Conservation (phyloP, 2,113 vertebrate genomes). For the Naja naja region DNA sequence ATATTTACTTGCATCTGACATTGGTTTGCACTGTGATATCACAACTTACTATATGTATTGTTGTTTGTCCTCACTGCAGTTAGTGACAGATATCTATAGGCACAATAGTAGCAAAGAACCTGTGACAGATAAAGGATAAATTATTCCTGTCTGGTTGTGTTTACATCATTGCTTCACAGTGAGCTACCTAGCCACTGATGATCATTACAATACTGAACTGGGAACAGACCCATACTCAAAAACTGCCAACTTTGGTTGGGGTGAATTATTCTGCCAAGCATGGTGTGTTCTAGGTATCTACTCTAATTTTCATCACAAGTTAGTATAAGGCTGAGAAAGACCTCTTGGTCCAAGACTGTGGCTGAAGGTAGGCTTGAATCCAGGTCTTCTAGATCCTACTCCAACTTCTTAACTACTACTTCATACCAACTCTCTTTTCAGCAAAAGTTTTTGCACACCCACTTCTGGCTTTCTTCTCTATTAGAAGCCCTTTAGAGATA, state of each 20-base stretch:
- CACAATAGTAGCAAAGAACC: not conserved
- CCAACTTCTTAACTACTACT: not conserved
- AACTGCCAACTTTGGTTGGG: not conserved
- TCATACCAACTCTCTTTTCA: not conserved
- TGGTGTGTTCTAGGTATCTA: not conserved
- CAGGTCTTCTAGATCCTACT: not conserved
- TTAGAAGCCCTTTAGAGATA: not conserved
- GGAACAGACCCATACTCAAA: not conserved
- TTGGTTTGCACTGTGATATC: not conserved
- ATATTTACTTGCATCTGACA: not conserved
- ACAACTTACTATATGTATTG: not conserved
- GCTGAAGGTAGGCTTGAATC: not conserved
- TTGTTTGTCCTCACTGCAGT: not conserved
- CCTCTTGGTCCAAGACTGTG: not conserved
- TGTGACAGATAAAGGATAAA: not conserved
- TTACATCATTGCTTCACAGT: not conserved
- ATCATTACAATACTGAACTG: not conserved
- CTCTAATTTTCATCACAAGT: not conserved
- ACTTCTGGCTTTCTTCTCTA: not conserved
- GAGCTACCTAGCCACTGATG: not conserved
- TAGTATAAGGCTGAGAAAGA: not conserved
- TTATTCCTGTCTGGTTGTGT: constrained; percentile 1
- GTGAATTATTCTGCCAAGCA: not conserved
- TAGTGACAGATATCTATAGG: not conserved
- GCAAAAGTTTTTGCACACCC: not conserved